Evolutionary conservation across 2,797 vertebrate genomes (phyloP).

Genomic region (Silurus aristotelis): DNA sequence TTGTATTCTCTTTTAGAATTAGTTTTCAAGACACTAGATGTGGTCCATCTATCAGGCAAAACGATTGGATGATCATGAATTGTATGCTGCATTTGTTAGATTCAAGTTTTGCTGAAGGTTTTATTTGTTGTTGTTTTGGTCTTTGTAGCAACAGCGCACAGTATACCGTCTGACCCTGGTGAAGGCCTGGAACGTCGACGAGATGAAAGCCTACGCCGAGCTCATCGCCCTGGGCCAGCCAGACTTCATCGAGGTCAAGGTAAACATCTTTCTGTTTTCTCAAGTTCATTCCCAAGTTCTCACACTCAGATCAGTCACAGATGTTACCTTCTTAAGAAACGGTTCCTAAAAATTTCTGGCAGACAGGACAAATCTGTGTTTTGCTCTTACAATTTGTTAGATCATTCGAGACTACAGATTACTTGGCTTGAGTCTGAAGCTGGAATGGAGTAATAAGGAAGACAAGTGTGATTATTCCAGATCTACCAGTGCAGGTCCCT

Average conservation of each 20-base stretch:
- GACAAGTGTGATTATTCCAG: neutral
- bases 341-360: neutral
- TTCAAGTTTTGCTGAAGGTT: neutral
- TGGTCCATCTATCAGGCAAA: neutral
- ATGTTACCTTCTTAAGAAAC: neutral
- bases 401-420: neutral
- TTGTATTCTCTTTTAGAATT: neutral
- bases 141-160: slow-evolving; percentile 84
- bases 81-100: neutral
- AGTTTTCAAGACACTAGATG: neutral
- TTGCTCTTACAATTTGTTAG: neutral
- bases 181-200: slow-evolving; percentile 95
- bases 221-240: slow-evolving; percentile 86
- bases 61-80: neutral
- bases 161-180: slow-evolving; percentile 94
- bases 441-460: neutral
- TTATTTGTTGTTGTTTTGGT: slow-evolving; percentile 13
- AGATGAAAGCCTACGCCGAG: slow-evolving; percentile 86
- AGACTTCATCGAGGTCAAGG: slow-evolving; percentile 96
- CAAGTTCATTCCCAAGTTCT: too few species aligned
- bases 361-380: neutral
- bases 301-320: neutral
- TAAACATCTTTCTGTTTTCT: slow-evolving; percentile 55
- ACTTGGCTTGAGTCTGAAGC: neutral
- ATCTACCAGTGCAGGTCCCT: neutral